These are phyloP conservation scores for Hesperia comma DNA, from an alignment of 2,888 invertebrate genomes.

Conservation along the genomic window DNA sequence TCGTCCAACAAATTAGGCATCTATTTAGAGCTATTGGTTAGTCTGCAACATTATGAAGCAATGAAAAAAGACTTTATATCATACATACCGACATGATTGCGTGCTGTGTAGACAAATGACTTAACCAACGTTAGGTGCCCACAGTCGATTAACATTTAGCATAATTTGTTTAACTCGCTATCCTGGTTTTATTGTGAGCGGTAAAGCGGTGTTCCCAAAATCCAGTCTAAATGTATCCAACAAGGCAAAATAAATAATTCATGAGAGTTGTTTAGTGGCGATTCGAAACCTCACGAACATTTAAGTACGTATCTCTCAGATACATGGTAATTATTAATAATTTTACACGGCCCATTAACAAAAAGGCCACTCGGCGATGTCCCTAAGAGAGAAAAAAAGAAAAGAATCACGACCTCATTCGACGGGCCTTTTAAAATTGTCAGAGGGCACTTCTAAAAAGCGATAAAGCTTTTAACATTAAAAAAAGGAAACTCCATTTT, in stretches of 20 bases:
- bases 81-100: background rate
- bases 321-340: constrained; percentile 61
- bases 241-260: constrained; percentile 38
- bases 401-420: constrained; percentile 56
- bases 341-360: constrained; percentile 66
- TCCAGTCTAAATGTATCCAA: constrained; percentile 20
- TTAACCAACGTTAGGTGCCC: constrained; percentile 41
- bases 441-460: constrained; percentile 70
- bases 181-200: constrained; percentile 33
- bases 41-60: background rate
- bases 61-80: background rate
- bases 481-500: constrained; percentile 69
- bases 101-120: constrained; percentile 7
- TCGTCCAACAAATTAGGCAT: too few species aligned
- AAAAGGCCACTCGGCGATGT: constrained; percentile 50
- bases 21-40: background rate
- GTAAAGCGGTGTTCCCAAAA: constrained; percentile 25
- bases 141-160: constrained; percentile 42
- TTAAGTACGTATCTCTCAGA: constrained; percentile 35
- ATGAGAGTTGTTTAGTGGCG: constrained; percentile 35
- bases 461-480: constrained; percentile 70
- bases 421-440: constrained; percentile 69
- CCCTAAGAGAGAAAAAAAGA: constrained; percentile 52
- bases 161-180: constrained; percentile 38
- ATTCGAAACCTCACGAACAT: constrained; percentile 40